These are phyloP conservation scores for Rattus rattus DNA, from an alignment of 2,113 vertebrate species.

Conservation along the genomic window DNA sequence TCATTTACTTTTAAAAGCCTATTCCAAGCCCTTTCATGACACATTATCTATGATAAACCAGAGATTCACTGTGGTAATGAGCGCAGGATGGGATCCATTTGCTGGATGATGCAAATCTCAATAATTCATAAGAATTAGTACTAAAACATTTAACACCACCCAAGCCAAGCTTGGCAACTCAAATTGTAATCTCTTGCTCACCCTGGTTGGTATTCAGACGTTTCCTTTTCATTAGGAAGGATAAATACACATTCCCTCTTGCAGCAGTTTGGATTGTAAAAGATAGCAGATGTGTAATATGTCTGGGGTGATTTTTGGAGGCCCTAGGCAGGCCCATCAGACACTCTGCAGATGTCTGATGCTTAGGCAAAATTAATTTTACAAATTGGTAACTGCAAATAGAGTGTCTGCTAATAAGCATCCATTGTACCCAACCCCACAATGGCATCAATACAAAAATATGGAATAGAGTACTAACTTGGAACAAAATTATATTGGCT, in stretches of 20 bases:
- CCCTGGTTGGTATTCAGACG: slow-evolving; percentile 85
- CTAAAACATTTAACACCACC: slow-evolving; percentile 87
- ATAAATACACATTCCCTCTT: slow-evolving; percentile 84
- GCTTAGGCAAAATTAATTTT: slow-evolving; percentile 84
- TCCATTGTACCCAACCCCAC: slow-evolving; percentile 64
- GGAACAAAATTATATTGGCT: background rate
- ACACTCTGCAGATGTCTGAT: slow-evolving; percentile 81
- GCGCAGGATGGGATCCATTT: slow-evolving; percentile 86
- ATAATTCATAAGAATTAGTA: slow-evolving; percentile 87
- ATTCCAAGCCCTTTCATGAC: slow-evolving; percentile 76
- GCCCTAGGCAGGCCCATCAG: slow-evolving; percentile 73
- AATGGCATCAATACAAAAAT: slow-evolving; percentile 73
- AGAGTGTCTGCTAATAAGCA: slow-evolving; percentile 79
- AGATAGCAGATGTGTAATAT: slow-evolving; percentile 84
- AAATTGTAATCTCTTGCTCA: slow-evolving; percentile 83
- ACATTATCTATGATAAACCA: slow-evolving; percentile 85
- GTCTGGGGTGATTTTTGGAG: slow-evolving; percentile 83
- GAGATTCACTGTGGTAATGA: slow-evolving; percentile 88
- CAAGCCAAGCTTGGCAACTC: slow-evolving; percentile 81
- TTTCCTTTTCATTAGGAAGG: slow-evolving; percentile 86
- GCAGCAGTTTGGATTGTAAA: slow-evolving; percentile 83
- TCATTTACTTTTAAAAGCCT: slow-evolving; percentile 75
- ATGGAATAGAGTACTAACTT: slow-evolving; percentile 31
- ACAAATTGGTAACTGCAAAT: slow-evolving; percentile 82
- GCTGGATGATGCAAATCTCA: slow-evolving; percentile 87